Conservation (phyloP, 2,113 vertebrate genomes). For the Nettapus auritus region DNA sequence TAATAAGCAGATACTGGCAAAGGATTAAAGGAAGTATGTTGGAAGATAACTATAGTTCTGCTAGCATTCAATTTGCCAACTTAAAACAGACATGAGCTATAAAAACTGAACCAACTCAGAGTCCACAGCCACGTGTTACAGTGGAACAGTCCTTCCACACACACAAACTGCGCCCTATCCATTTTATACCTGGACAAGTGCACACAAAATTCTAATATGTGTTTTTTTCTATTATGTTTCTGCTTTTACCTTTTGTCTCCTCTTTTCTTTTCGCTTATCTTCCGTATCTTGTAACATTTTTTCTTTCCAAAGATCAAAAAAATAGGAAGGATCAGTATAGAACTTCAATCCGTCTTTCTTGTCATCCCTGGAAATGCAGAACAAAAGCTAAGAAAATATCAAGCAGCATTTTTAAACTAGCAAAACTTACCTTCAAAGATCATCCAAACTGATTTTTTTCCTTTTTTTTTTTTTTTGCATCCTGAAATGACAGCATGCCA, state of each 20-base stretch:
- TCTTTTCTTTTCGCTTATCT: conserved; percentile 96
- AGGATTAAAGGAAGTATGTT: background rate
- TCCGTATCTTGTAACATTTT: conserved; percentile 99
- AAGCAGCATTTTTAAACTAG: background rate
- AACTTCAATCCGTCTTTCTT: conserved; percentile 96
- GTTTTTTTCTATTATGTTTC: background rate
- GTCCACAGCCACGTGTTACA: background rate
- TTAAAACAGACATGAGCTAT: background rate
- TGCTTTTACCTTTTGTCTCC: conserved; percentile 82
- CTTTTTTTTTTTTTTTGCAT: background rate
- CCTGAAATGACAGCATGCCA: background rate
- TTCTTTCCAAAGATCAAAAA: conserved; percentile 98
- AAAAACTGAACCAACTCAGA: background rate
- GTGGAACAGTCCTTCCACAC: background rate
- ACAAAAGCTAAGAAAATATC: background rate
- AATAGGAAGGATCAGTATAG: conserved; percentile 98
- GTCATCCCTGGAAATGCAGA: conserved; percentile 86
- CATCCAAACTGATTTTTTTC: background rate
- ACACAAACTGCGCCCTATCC: background rate
- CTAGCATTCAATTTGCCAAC: background rate
- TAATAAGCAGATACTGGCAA: background rate
- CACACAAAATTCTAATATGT: background rate
- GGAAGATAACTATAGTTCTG: background rate
- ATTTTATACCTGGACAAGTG: background rate
- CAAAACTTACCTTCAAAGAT: background rate